phyloP scores from a whole-genome alignment of 2,888 invertebrate genomes.

The Notocelia uddmanniana region DNA sequence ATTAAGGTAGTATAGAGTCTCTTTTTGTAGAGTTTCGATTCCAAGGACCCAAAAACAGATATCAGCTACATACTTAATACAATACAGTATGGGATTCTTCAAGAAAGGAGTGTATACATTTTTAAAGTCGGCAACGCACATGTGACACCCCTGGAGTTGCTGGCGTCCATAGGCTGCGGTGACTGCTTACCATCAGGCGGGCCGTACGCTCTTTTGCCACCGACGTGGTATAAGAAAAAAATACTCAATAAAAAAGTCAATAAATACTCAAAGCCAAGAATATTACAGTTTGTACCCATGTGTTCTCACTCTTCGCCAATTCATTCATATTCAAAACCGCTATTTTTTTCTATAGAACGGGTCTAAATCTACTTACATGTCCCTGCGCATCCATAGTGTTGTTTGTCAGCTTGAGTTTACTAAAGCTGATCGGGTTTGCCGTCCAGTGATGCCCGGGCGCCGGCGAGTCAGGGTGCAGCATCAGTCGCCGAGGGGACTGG shows the following conservation, averaged over 20 bases:
- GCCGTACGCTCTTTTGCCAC: no score
- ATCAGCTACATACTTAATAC: no score
- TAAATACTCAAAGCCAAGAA: not conserved
- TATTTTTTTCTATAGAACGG: not conserved
- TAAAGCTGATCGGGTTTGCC: slow-evolving; percentile 91
- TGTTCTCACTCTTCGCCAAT: not conserved
- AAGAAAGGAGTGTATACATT: no score
- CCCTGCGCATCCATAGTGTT: slow-evolving; percentile 92
- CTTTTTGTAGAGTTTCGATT: not conserved
- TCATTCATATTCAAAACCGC: not conserved
- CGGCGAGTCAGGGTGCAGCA: slow-evolving; percentile 95
- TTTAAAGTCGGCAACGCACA: no score
- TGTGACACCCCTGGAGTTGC: no score
- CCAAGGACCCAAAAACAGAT: not conserved
- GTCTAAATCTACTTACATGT: slow-evolving; percentile 87
- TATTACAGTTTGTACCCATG: not conserved
- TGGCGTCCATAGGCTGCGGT: no score
- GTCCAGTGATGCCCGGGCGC: slow-evolving; percentile 95
- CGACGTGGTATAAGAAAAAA: no score
- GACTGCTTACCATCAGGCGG: no score
- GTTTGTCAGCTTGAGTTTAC: slow-evolving; percentile 95
- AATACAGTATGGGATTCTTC: no score
- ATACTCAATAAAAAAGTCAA: no score
- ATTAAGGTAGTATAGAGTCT: not conserved
- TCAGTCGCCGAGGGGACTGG: slow-evolving; percentile 90